Evolutionary conservation across 1,140 invertebrate genomes (phyloP).

Genomic region (Reticulitermes speratus): DNA sequence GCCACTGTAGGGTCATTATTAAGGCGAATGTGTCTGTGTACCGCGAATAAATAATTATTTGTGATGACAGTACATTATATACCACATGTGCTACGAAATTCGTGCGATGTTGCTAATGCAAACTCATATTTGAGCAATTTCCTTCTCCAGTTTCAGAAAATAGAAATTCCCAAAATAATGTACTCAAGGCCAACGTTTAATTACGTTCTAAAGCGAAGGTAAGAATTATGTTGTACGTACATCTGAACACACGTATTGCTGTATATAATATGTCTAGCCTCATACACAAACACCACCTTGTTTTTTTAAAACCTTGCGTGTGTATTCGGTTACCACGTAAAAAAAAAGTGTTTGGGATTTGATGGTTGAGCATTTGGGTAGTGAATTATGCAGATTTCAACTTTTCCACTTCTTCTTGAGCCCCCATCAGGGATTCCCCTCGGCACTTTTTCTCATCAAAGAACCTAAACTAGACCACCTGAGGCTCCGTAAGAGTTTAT

Average conservation of each 20-base stretch:
- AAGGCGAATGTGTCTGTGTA: no score
- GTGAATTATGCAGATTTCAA: constrained; percentile 19
- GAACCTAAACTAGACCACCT: constrained; percentile 1
- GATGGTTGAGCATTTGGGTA: constrained; percentile 14
- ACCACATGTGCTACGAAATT: not conserved
- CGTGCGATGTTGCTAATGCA: not conserved
- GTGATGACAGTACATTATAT: no score
- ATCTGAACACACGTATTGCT: not conserved
- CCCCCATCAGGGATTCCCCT: not conserved
- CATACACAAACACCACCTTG: not conserved
- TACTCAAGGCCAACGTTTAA: not conserved
- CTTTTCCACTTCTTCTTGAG: not conserved
- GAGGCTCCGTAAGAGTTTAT: not conserved
- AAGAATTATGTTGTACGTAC: not conserved
- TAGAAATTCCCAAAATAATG: not conserved
- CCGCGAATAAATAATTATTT: no score
- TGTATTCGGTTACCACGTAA: not conserved
- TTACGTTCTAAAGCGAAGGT: not conserved
- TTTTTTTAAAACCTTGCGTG: not conserved
- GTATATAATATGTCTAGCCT: not conserved
- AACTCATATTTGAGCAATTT: not conserved
- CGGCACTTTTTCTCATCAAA: constrained; percentile 18
- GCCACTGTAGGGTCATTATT: no score
- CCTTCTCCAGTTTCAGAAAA: not conserved
- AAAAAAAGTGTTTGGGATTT: not conserved